Base-by-base conservation (phyloP, 2,888 invertebrate species). In the Mechanitis mazaeus region DNA sequence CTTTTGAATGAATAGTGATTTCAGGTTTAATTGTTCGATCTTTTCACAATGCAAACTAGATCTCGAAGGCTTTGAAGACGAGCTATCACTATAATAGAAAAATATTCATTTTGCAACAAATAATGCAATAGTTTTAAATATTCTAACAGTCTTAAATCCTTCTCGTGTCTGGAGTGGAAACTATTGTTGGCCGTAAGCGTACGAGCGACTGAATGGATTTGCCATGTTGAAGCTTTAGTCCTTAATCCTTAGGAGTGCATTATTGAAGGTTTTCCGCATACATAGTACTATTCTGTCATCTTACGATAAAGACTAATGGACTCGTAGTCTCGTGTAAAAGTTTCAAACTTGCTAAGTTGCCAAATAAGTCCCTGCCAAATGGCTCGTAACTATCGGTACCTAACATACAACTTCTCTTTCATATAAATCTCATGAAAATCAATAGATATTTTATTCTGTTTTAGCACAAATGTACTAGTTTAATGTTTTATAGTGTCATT, bases 291-390 rank as follows among this genome's bases (percentile, higher is more conserved):
- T 28, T 5, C 50, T 5, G 38, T 42, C 11, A 42, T 31, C 55
- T 56, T 56, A 31, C 56, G 56, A 59, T 38, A 45, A 63, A 35
- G 20, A 56, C 56, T 56, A 45, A 62, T 54, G 46, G 56, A 3
- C 53, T 31, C 54, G 56, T 59, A 12, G 47, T 56, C 31, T 56
- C 50, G 53, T 56, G 33, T 4, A 45, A 60, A 55, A 61, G 55
- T 58, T 56, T 46, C 50, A 58, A 20, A 62, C 58, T 59, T 58
- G 60, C 60, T 54, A 53, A 54, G 61, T 54, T 58, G 66, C 64
- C 66, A 64, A 64, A 57, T 61, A 58, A 59, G 56, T 55, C 47
- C 33, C 38, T 58, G 66, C 64, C 61, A 64, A 66, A 64, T 62
- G 58, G 58, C 61, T 64, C 58, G 61, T 64, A 54, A 62, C 56